Evolutionary conservation across 64 coral and sea anemone genomes (phyloP), one percentile per base, ranked within the genome.

Genomic region (Montipora capricornis): DNA sequence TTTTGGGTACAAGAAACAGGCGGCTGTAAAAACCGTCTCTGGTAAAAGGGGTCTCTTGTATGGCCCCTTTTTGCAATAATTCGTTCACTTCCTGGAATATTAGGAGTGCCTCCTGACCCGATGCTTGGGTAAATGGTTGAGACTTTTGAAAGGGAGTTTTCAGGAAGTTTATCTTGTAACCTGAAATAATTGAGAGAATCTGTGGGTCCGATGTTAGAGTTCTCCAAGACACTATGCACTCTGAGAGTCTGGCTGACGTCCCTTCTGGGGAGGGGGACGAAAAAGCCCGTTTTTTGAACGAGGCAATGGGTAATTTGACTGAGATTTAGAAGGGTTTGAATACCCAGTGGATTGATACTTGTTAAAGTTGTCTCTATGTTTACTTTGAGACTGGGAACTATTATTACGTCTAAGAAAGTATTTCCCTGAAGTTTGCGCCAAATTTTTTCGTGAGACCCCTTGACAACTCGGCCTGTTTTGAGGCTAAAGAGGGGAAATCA

Each of bases 1-100:
- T 94, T 59, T 94, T 89, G 46, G 87, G 87, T 47, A 94, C 51
- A 73, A 81, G 16, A 87, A 93, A 87, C 9, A 88, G 7, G 4
- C 66, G 66, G 66, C 66, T 68, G 66, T 68, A 68, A 68, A 68
- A 68, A 68, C 66, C 66, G 66, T 68, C 66, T 19, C 66, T 68
- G 66, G 66, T 68, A 17, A 91, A 69, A 12, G 81, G 89, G 46
- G 51, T 70, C 8, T 19, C 4, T 68, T 68, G 66, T 70, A 92
- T 83, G 5, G 79, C 90, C 49, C 90, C 90, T 81, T 92, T 92
- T 75, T 84, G 47, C 13, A 75, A 52, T 19, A 91, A 67, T 2
- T 81, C 62, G 6, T 82, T 48, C 13, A 91, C 53, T 24, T 91
- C 89, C 69, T 45, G 13, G 24, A 44, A 19, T 74, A 92, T 64